Conservation (phyloP, 1,140 invertebrate species). For the Lepidotrigona ventralis region DNA sequence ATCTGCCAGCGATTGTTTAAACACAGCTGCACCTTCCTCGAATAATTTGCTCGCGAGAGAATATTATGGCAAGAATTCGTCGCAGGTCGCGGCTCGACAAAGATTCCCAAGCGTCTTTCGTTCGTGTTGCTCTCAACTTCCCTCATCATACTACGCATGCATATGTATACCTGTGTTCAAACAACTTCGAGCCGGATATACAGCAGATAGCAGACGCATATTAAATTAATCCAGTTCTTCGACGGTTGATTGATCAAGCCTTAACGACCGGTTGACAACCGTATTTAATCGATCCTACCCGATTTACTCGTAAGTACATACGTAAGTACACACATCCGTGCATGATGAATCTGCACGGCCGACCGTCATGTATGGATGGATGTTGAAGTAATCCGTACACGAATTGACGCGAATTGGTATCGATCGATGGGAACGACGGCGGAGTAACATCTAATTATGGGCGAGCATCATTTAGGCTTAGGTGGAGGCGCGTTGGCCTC, state of each 20-base stretch:
- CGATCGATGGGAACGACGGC: slow-evolving; percentile 1
- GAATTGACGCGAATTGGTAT: slow-evolving; percentile 3
- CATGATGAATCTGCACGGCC: too few species aligned
- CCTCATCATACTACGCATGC: background rate
- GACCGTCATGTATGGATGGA: too few species aligned
- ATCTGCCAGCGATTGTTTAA: background rate
- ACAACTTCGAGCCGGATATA: background rate
- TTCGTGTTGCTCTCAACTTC: background rate
- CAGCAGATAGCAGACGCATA: background rate
- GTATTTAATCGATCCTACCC: background rate
- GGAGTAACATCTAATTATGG: slow-evolving; percentile 13
- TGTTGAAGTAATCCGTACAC: background rate
- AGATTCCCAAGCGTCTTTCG: background rate
- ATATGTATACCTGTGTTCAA: background rate
- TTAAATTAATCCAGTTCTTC: slow-evolving; percentile 2
- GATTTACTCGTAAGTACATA: background rate
- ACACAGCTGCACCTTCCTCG: background rate
- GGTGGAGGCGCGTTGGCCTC: background rate
- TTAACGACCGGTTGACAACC: background rate
- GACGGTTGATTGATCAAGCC: background rate
- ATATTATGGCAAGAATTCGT: background rate
- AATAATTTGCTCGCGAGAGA: background rate
- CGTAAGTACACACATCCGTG: background rate
- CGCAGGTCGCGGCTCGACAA: background rate
- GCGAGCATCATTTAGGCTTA: background rate